Evolutionary conservation across 1,140 invertebrate species (phyloP).

Genomic region (Drosophila navojoa): DNA sequence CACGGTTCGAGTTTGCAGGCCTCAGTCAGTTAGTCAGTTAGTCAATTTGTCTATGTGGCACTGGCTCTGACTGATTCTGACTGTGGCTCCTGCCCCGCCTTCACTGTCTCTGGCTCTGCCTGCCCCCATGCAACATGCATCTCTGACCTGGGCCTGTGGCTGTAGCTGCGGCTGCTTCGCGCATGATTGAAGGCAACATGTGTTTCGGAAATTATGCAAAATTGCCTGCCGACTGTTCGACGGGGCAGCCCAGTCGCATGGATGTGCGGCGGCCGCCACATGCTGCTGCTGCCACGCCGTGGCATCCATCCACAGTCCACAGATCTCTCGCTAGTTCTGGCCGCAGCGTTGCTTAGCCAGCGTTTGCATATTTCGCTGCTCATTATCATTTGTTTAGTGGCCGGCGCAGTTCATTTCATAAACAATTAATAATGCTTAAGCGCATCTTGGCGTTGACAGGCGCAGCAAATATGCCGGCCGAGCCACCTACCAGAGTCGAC

Average conservation of each 20-base stretch:
- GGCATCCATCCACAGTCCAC: conserved; percentile 28
- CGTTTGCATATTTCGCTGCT: conserved; percentile 75
- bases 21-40: conserved; percentile 72
- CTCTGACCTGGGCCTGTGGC: conserved; percentile 39
- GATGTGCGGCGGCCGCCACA: not conserved
- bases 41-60: conserved; percentile 78
- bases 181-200: conserved; percentile 83
- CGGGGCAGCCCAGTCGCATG: conserved; percentile 31
- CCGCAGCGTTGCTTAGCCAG: conserved; percentile 46
- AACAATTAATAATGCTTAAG: conserved; percentile 81
- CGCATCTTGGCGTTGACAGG: conserved; percentile 77
- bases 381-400: conserved; percentile 72
- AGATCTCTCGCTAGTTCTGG: conserved; percentile 50
- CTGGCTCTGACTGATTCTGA: conserved; percentile 18
- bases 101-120: not conserved
- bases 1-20: conserved; percentile 24
- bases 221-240: conserved; percentile 63
- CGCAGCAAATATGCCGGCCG: conserved; percentile 45
- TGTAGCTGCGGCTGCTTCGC: conserved; percentile 46
- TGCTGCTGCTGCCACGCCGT: conserved; percentile 5
- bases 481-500: conserved; percentile 32
- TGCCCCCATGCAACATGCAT: conserved; percentile 8
- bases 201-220: conserved; percentile 83
- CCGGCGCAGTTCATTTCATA: conserved; percentile 75
- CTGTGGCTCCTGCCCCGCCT: conserved; percentile 7